Conservation (phyloP, 2,113 vertebrate genomes). For the Sorex fumeus region DNA sequence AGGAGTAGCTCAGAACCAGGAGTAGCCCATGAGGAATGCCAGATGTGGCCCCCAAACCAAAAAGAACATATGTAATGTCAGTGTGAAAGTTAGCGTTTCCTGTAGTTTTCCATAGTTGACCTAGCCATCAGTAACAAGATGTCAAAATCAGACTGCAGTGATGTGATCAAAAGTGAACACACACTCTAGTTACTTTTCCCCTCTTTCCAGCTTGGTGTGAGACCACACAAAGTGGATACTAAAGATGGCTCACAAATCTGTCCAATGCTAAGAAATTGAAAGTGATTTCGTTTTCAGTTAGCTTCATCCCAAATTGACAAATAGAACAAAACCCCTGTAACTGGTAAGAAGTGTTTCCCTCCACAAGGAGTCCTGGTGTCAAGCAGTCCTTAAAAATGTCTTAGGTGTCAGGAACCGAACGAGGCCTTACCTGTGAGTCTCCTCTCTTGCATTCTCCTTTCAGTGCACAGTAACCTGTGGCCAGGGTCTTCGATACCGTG, state of each 20-base stretch:
- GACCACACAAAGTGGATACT: conserved; percentile 20
- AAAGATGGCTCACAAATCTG: conserved; percentile 6
- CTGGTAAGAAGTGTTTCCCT: conserved; percentile 27
- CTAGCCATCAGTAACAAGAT: background rate
- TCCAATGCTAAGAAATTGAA: conserved; percentile 27
- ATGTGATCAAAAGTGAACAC: background rate
- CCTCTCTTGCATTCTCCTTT: conserved; percentile 31
- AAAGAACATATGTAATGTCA: background rate
- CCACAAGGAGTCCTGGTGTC: background rate
- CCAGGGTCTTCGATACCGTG: conserved; percentile 96
- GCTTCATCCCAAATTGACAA: conserved; percentile 15
- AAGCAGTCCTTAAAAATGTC: background rate
- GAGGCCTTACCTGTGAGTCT: conserved; percentile 75
- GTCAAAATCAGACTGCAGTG: conserved; percentile 4
- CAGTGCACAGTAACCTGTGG: conserved; percentile 99
- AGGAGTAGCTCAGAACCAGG: too few species aligned
- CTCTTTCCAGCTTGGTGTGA: conserved; percentile 27
- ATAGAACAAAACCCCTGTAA: conserved; percentile 11
- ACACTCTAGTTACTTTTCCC: background rate
- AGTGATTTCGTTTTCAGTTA: conserved; percentile 46
- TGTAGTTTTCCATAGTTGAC: background rate
- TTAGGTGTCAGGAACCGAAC: background rate
- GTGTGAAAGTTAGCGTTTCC: background rate
- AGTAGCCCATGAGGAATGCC: too few species aligned
- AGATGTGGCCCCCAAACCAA: too few species aligned